Base-by-base conservation (phyloP, 2,113 vertebrate species). In the Pycnonotus jocosus region DNA sequence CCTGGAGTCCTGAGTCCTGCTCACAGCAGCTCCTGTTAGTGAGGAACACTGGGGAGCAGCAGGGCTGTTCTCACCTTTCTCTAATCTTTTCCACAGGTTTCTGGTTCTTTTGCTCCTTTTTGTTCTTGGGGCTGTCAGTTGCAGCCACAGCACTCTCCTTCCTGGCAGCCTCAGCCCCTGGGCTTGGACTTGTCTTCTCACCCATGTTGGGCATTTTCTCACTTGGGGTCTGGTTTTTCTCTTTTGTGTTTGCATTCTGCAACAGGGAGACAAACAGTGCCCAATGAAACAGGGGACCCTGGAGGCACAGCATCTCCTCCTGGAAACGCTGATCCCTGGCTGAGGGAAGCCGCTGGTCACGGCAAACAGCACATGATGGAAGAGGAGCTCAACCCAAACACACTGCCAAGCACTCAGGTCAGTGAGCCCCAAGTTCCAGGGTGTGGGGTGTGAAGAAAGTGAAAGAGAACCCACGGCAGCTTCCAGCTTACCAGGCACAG, bases 1-100 rank as follows among this genome's bases (percentile, higher is more conserved):
- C 9, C 20, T 54, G 47, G 27, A 42, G 28, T 15, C 27, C 58
- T 54, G 16, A 53, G 23, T 12, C 22, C 22, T 74, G 47, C 53
- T 45, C 54, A 28, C 40, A 30, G n/a, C 66, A 76, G 1, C 5
- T 20, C 48, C 60, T 13, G 12, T 4, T 30, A 7, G 21, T 12
- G 20, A 40, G 10, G 12, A 74, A 30, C 4, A 21, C 60, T 35
- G 70, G 53, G 69, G 12, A 64, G 53, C 37, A 69, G 45, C 19
- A 21, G 25, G 35, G 68, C 21, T 50, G 19, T 62, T 45, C 95
- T 90, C 57, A 98, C 98, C 97, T 96, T 10, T 10, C 45, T 42
- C 62, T 37, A 13, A 20, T 3, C 13, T 40, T 73, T 8, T 18
- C n/a, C 4, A 9, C 9, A 0, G 53, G 21, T 15, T 54, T 47